Evolutionary conservation across 2,888 invertebrate species (phyloP), one percentile per base, ranked within the genome.

Genomic region (Nysson spinosus): DNA sequence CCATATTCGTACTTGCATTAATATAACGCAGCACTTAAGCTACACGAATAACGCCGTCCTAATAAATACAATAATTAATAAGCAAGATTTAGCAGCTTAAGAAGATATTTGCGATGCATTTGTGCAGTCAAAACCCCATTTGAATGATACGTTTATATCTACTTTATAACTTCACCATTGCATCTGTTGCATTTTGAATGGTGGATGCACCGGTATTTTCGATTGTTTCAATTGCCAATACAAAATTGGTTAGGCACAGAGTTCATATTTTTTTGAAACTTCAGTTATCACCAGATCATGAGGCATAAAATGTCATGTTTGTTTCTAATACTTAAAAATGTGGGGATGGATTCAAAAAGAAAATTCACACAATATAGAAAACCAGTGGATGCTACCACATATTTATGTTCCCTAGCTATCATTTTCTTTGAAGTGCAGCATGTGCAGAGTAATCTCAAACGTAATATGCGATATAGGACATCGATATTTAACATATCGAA

Each of bases 1-100:
- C 72, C 72, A 56, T 55, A 65, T 80, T 83, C 74, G 69, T 77
- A 79, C 70, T 80, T 80, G 80, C 74, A 77, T 78, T 76, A 70
- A 80, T 80, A 69, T 78, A 82, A 80, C 79, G 78, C 73, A 78
- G 73, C 76, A 78, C 75, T 77, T 77, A 75, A 71, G 75, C 80
- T 77, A 76, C 70, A 78, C 75, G 72, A 72, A 68, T 75, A 81
- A 81, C 83, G 81, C 82, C 77, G 79, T 80, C 79, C 78, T 83
- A 84, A 84, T 83, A 81, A 83, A 82, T 84, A 82, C 77, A 78
- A 47, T 74, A 75, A 78, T 75, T 75, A 75, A 76, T 81, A 79
- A 79, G 77, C 79, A 82, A 79, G 78, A 77, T 79, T 80, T 75
- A 72, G 75, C 69, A 77, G 78, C 70, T 75, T 74, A 68, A 75